These are phyloP conservation scores for Hetaerina americana DNA, from an alignment of 1,140 invertebrate genomes.

Conservation along the genomic window DNA sequence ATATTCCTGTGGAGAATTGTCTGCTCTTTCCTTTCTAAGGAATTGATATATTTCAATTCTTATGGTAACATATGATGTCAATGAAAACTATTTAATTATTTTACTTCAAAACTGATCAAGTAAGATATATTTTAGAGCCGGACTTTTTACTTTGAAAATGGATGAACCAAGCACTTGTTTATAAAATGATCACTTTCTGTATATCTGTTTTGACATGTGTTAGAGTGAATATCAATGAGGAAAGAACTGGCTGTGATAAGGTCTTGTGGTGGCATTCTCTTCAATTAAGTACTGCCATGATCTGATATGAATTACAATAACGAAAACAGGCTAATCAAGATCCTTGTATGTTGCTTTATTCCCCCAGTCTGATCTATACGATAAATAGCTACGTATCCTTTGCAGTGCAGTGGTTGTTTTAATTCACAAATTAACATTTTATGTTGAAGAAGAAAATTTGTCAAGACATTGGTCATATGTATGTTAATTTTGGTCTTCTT, in stretches of 20 bases:
- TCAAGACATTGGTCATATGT: no score
- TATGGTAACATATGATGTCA: not conserved
- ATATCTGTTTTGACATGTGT: not conserved
- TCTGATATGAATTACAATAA: not conserved
- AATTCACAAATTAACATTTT: no score
- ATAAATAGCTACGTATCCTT: no score
- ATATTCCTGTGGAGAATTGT: not conserved
- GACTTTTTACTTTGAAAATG: no score
- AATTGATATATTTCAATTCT: not conserved
- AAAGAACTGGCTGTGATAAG: not conserved
- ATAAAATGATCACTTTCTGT: not conserved
- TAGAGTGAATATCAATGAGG: not conserved
- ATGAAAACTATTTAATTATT: no score
- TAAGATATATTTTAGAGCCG: no score
- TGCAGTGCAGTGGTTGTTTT: no score
- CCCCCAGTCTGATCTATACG: no score
- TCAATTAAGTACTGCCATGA: not conserved
- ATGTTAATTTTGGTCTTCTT: no score
- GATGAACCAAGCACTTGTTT: not conserved
- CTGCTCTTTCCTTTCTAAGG: not conserved
- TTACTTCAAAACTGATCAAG: no score
- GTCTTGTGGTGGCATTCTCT: not conserved
- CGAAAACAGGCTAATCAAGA: not conserved
- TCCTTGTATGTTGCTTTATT: not conserved
- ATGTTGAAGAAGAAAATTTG: no score